Conservation (phyloP, 2,113 vertebrate genomes). For the Pygoscelis adeliae region DNA sequence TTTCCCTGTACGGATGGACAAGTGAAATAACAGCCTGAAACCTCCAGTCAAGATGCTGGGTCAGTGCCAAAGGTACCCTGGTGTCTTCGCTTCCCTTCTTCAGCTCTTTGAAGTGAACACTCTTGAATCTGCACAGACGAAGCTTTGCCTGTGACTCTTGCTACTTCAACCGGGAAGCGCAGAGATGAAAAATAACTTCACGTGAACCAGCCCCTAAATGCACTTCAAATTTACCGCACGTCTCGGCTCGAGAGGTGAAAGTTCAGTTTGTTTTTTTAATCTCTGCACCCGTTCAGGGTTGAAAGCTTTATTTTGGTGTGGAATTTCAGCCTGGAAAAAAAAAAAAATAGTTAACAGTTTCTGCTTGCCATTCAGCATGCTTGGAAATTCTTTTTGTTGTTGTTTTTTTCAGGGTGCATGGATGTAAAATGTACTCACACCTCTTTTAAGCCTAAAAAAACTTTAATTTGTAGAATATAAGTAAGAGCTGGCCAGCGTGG, state of each 20-base stretch:
- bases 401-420: neutral
- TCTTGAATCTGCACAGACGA: neutral
- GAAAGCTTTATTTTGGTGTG: neutral
- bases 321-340: neutral
- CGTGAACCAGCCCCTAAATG: neutral
- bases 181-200: neutral
- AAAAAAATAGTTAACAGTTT: neutral
- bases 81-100: neutral
- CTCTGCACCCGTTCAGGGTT: neutral
- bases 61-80: neutral
- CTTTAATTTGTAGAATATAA: neutral
- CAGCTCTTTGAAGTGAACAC: neutral
- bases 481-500: neutral
- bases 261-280: neutral
- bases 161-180: neutral
- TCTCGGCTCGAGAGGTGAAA: neutral
- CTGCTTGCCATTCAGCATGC: neutral
- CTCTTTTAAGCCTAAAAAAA: neutral
- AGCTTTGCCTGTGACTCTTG: neutral
- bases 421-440: neutral
- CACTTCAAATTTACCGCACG: neutral
- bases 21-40: neutral
- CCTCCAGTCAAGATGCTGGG: neutral
- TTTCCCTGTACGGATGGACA: neutral
- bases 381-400: neutral